Evolutionary conservation across 53 echinoderm and acorn worm species (phyloP), one percentile per base, ranked within the genome.

Genomic region (Luidia sarsii): DNA sequence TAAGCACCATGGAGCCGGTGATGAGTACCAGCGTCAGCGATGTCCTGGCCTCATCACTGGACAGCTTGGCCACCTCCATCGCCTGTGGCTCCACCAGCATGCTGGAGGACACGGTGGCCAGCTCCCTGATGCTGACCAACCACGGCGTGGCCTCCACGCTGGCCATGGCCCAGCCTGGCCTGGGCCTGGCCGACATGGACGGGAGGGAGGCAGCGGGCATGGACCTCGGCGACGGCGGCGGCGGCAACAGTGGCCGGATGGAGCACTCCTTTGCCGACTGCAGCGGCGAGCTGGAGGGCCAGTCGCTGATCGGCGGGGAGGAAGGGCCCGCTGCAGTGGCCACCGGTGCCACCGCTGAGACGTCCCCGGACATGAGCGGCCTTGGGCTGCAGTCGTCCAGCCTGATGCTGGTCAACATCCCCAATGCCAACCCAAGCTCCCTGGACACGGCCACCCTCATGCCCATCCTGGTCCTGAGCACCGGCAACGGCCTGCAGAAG

Each of bases 391-490:
- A 80, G 7, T 87, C 87, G 59, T 87, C 90, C n/a, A 90, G 90
- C 63, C 75, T 87, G 16, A 75, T 94, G 39, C 71, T 94, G 45
- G 84, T 94, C 41, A 94, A 94, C 69, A 65, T 94, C 11, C 90
- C 87, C 19, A 85, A 80, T 41, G 24, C 80, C 46, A 80, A 39
- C 31, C 71, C 54, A 16, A 52, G 54, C 35, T 87, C 82, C 6
- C 33, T 39, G 31, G 68, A 65, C 32, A 71, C 87, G 10, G 74
- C 90, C 4, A 81, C 87, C 29, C 79, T 90, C 28, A 84, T 90
- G 90, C 94, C 90, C 24, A 74, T 91, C n/a, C 62, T 91, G 67
- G 80, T 91, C 48, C 74, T 91, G 30, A 87, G 91, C 52, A 83
- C 87, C 22, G 50, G 72, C n/a, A 49, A 46, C 23, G 61, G 70